Evolutionary conservation across 2,888 invertebrate species (phyloP), one percentile per base, ranked within the genome.

Genomic region (Eristalis pertinax): DNA sequence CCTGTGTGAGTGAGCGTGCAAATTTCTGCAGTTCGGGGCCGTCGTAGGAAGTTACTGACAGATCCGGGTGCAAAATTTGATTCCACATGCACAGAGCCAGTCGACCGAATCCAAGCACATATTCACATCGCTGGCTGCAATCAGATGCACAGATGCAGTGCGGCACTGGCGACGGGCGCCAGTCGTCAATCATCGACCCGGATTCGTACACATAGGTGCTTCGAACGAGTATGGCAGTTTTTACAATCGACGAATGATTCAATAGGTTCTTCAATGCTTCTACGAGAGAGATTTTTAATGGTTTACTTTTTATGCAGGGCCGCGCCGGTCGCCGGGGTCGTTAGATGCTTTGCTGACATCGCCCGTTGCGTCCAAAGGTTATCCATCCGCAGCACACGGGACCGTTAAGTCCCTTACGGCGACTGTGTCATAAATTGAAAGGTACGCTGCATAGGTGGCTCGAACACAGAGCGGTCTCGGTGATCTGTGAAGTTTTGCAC

Each of bases 391-490:
- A 24, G 24, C 67, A 15, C 29, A 22, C 10, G 50, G 60, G 7
- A 2, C 62, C 62, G 68, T 4, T 63, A 38, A 70, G n/a, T 63
- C 69, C 63, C 69, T 56, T 2, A 15, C 32, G 35, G 26, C 1
- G 19, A 24, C 15, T 60, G 60, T 60, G 26, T 68, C 68, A 69
- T 69, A 77, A 77, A 77, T 77, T 63, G 50, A 60, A 62, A n/a
- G 60, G 41, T 22, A 41, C 76, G 62, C 15, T 67, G 38, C 38
- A 22, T 26, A 24, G 15, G 50, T 56, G 56, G 22, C 50, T 1
- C 19, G 50, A 35, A 19, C 24, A 24, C 15, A 11, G 26, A 26
- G 19, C 5, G 22, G 67, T 58, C 67, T 75, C 43, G 35, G 69
- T 50, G 41, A 75, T 75, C 60, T 69, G 69, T 56, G 41, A 69